phyloP scores from a whole-genome alignment of 2,888 invertebrate species.

The Epinotia ramella region DNA sequence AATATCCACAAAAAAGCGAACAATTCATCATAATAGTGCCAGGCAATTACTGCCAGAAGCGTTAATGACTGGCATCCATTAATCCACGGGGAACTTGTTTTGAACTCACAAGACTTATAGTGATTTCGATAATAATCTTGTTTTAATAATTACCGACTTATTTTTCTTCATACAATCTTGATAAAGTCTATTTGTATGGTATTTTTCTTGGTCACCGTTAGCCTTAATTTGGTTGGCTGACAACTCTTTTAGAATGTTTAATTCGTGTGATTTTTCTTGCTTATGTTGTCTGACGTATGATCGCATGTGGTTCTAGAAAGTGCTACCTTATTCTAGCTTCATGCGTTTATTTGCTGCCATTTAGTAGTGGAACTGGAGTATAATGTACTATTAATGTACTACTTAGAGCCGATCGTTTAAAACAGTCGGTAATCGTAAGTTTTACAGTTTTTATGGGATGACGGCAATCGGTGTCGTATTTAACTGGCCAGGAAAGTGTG shows the following conservation, averaged over 20 bases:
- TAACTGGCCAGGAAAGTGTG: no score
- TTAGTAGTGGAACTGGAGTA: conserved; percentile 41
- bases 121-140: conserved; percentile 83
- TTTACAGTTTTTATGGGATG: no score
- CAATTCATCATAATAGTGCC: conserved; percentile 83
- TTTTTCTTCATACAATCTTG: conserved; percentile 81
- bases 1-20: conserved; percentile 75
- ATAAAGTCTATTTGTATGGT: conserved; percentile 79
- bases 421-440: no score
- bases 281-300: conserved; percentile 65
- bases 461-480: no score
- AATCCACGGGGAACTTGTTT: conserved; percentile 80
- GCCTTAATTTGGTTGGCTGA: conserved; percentile 77
- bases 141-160: conserved; percentile 82
- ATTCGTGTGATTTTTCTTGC: conserved; percentile 76
- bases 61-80: conserved; percentile 81
- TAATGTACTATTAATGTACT: not conserved
- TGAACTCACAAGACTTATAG: conserved; percentile 76
- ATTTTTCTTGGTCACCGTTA: conserved; percentile 72
- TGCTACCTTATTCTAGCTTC: conserved; percentile 42
- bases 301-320: conserved; percentile 62
- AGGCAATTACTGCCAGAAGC: conserved; percentile 81
- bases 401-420: no score
- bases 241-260: conserved; percentile 77
- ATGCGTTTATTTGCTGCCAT: conserved; percentile 42